Base-by-base conservation (phyloP, 2,113 vertebrate genomes). In the Engraulis encrasicolus region DNA sequence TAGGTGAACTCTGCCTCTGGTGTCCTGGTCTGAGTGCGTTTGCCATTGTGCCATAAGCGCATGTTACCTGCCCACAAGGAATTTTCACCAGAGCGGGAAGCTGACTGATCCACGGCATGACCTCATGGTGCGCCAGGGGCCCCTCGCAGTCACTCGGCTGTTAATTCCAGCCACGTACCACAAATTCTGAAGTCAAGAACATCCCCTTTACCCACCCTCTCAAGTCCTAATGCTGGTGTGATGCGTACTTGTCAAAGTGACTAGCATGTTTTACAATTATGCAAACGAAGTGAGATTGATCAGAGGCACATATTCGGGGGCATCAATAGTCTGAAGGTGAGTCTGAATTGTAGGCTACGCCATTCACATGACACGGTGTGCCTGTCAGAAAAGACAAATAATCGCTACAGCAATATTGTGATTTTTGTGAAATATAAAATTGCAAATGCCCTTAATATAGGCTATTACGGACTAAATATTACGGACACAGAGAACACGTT, bases 21-120 rank as follows among this genome's bases (percentile, higher is more conserved):
- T 66, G 27, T 66, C 27, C 2, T 66, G 58, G 27, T 12, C 11
- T 66, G 12, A 17, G 14, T 12, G 58, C 7, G 27, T 87, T 77
- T 79, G 82, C 78, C 40, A 50, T 50, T 79, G 81, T 84, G 86
- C 78, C 18, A 54, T 78, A n/a, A 58, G 79, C 49, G 37, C 54
- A 78, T 23, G 49, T 86, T 85, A 82, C 78, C 89, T 89, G 83
- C 84, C 81, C 85, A 84, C 58, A 80, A 87, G 78, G 84, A 79
- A 82, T 88, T 85, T 88, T 79, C 78, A 82, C 52, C 66, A 40
- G 78, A 82, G 79, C 78, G 83, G 83, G 88, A 82, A 89, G 82
- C 52, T 78, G 80, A 71, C 17, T 40, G 84, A 90, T 87, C 87
- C 87, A 84, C 82, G 50, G 80, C 77, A 84, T 90, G 87, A 90